Conservation (phyloP, 2,113 vertebrate genomes). For the Rhabdornis inornatus region DNA sequence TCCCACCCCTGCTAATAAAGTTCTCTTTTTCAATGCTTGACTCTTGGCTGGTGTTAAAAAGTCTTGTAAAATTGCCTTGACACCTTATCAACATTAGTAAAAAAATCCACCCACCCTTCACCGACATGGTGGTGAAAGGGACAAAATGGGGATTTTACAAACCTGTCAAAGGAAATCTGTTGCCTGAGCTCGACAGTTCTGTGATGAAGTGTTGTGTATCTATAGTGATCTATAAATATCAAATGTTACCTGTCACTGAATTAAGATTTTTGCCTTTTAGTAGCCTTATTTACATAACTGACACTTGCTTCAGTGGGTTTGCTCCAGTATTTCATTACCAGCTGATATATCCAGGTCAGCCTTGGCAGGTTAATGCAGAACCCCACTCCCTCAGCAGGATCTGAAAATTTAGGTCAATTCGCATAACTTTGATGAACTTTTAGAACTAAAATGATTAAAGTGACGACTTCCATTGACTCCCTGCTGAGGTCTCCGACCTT, state of each 20-base stretch:
- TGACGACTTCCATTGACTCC: background rate
- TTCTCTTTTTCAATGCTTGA: background rate
- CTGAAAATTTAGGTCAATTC: constrained; percentile 27
- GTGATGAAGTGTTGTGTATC: fast-evolving
- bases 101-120: background rate
- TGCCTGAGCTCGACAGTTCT: background rate
- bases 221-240: background rate
- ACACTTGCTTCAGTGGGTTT: background rate
- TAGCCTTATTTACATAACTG: constrained; percentile 12
- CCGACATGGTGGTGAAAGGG: background rate
- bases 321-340: background rate
- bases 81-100: background rate
- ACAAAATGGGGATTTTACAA: background rate
- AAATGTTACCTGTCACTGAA: background rate
- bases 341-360: constrained; percentile 25
- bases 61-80: background rate
- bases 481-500: background rate
- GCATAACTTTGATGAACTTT: background rate
- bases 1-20: background rate
- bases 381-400: constrained; percentile 25
- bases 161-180: background rate
- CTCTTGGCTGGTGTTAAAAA: background rate
- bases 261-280: background rate
- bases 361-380: background rate
- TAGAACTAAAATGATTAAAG: constrained; percentile 24